Evolutionary conservation across 2,888 invertebrate genomes (phyloP), one percentile per base, ranked within the genome.

Genomic region (Limenitis camilla): DNA sequence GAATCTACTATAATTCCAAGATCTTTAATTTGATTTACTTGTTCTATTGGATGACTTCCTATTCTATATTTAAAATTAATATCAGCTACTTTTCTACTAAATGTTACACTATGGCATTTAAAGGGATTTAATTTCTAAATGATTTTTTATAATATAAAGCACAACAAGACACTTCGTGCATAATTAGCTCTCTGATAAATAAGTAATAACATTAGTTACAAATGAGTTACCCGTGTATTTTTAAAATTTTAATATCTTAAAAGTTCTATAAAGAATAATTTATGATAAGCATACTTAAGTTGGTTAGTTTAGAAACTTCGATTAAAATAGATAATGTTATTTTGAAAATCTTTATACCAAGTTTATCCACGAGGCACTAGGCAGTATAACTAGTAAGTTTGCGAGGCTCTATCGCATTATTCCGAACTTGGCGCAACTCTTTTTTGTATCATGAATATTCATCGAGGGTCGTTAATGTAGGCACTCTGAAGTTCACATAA

Each of bases 391-490:
- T 19, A 19, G 40, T 40, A 45, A 51, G 40, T 45, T 45, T 10
- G 35, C 40, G 39, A 45, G 44, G 44, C 44, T 49, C 32, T 44
- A 53, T 49, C 40, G 49, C 53, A 49, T 49, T 49, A 53, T 45
- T 45, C 39, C 40, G 36, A 51, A 53, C 47, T 48, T 53, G 30
- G 44, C 40, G 42, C 43, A 56, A 53, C 48, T 53, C 53, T 56
- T 56, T 56, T 56, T 47, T 51, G 51, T 42, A 38, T 33, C 47
- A 56, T 56, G 56, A 56, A 56, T 56, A 56, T 56, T 53, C 56
- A 56, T 48, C 40, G 53, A 19, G 40, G 50, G 36, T 53, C 53
- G 43, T 48, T 56, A 53, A 56, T 50, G 50, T 47, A 32, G 55
- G 52, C 49, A 44, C 53, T 48, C 44, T 36, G 40, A 51, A 56